Base-by-base conservation (phyloP, 1,140 invertebrate genomes). In the Drosophila ironensis region DNA sequence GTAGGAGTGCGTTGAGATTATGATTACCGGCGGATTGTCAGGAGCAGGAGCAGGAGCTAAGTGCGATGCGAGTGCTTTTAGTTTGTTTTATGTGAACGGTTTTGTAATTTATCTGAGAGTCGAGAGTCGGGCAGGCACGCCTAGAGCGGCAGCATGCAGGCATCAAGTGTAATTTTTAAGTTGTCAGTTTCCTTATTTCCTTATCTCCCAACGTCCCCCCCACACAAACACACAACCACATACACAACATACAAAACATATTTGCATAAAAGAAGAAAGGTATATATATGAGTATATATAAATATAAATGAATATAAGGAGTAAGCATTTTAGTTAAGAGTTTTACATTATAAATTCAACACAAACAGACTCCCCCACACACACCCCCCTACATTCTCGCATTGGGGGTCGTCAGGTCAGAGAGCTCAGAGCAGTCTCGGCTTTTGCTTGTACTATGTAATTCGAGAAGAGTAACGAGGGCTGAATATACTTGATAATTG, bases 241-340 rank as follows among this genome's bases (percentile, higher is more conserved):
- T 38, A 72, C 59, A 66, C 28, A 68, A 69, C 59, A 74, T 30
- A 81, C 41, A 38, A 25, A 48, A 81, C 54, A 82, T 54, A 82
- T 72, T 77, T 72, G 38, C 70, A 67, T 57, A 63, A 50, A 72
- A 72, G 35, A 51, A 70, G 42, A 60, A 61, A 68, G 71, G 77
- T 59, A 61, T 38, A 63, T 66, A 84, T 78, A 84, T 84, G 74
- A 59, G 67, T 74, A 86, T 86, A 84, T 84, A 82, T 84, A 78
- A 67, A 71, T 74, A 86, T 86, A 84, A 74, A 74, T 84, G 66
- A 84, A 84, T 80, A 86, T 86, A 86, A 70, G 56, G 75, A 75
- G 61, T 84, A 84, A 84, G 78, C 60, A 80, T 77, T 84, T 80
- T 86, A 84, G 80, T 84, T 84, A 78, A 84, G 72, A 73, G 52